A percentile compares a stretch with the other conserved stretches of the same genome.
Evolutionary conservation across 2,797 vertebrate species (phyloP).

Genomic region (Gypaetus barbatus): DNA sequence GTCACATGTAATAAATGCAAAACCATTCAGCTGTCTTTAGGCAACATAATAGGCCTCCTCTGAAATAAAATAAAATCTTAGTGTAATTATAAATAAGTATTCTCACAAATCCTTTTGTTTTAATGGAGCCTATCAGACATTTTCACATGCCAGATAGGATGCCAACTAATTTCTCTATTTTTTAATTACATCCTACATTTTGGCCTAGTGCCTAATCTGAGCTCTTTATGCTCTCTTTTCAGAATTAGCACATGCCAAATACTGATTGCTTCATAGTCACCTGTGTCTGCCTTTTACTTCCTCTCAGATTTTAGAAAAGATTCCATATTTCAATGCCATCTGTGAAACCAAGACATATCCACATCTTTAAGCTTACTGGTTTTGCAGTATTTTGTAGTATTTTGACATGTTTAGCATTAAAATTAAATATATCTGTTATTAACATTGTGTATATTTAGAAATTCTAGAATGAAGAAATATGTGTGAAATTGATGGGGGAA

Average conservation of each 20-base stretch:
- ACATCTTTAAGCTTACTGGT: neutral
- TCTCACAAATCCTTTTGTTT: conserved; percentile 2
- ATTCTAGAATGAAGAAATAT: neutral
- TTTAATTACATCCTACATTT: conserved; percentile 6
- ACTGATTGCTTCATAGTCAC: neutral
- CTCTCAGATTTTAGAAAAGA: neutral
- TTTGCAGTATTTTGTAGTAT: neutral
- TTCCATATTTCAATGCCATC: neutral
- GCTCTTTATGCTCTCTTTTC: neutral
- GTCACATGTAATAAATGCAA: neutral
- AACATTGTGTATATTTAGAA: neutral
- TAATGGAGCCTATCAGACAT: neutral
- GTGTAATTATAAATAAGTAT: neutral
- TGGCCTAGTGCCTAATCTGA: neutral
- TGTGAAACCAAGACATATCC: neutral
- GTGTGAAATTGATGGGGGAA: neutral
- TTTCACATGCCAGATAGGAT: neutral
- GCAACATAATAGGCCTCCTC: neutral
- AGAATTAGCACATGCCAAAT: neutral
- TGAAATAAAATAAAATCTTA: neutral
- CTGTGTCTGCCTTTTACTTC: neutral
- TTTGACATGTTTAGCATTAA: neutral
- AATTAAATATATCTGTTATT: neutral
- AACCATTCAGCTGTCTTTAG: neutral
- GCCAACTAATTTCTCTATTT: conserved; percentile 8